These are phyloP conservation scores for Myotis daubentonii DNA, from an alignment of 2,797 vertebrate species.

Conservation along the genomic window DNA sequence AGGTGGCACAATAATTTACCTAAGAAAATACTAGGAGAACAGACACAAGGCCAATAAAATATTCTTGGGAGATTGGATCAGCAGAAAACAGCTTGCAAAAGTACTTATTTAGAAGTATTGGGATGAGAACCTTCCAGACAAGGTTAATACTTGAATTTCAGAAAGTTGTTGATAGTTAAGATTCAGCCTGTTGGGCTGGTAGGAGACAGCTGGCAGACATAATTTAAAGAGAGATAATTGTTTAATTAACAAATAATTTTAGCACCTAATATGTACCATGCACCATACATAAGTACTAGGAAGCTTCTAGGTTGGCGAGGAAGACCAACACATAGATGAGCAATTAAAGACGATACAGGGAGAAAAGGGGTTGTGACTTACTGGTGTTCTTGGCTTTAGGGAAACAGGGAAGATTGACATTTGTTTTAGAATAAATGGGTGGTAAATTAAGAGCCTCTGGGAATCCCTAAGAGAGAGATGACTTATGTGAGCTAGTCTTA, in stretches of 20 bases:
- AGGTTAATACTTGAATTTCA: constrained; percentile 12
- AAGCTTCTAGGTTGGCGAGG: not conserved
- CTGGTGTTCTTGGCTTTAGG: not conserved
- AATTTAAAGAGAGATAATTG: not conserved
- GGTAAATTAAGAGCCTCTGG: not conserved
- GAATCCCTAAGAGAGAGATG: not conserved
- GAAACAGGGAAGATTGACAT: not conserved
- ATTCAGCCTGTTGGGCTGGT: not conserved
- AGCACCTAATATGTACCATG: not conserved
- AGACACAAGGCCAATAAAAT: not conserved
- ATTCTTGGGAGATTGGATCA: constrained; percentile 42
- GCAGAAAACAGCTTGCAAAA: constrained; percentile 38
- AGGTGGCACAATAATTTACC: not conserved
- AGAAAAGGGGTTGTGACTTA: not conserved
- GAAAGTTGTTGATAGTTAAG: not conserved
- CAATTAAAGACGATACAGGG: not conserved
- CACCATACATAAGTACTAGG: not conserved
- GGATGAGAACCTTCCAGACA: not conserved
- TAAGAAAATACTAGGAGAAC: not conserved
- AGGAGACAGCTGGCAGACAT: not conserved
- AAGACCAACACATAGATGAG: not conserved
- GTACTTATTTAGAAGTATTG: constrained; percentile 3
- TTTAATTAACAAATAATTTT: not conserved
- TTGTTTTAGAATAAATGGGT: not conserved
- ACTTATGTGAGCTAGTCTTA: not conserved